Conservation (phyloP, 2,113 vertebrate species). For the Noturus placidus region DNA sequence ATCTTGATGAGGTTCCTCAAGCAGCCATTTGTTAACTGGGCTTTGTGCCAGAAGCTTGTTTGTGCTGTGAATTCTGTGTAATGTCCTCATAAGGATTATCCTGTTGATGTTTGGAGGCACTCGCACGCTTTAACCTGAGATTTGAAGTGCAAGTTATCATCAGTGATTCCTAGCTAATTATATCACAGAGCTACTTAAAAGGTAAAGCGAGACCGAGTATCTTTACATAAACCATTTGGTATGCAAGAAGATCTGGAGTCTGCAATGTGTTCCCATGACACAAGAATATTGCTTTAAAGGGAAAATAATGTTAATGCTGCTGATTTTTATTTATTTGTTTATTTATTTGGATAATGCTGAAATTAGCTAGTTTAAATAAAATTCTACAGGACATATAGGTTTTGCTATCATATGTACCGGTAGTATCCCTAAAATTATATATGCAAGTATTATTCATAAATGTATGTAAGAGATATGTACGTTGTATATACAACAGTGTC, state of each 20-base stretch:
- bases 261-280: neutral
- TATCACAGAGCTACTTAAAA: conserved; percentile 23
- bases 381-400: neutral
- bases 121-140: conserved; percentile 4
- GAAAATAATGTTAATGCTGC: neutral
- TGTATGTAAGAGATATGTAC: neutral
- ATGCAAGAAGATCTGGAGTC: neutral
- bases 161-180: neutral
- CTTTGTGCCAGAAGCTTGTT: conserved; percentile 36
- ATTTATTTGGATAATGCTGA: neutral
- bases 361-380: neutral
- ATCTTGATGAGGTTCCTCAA: neutral
- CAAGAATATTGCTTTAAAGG: neutral
- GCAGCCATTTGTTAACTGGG: conserved; percentile 53
- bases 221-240: conserved; percentile 51
- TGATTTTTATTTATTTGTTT: neutral
- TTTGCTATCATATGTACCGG: too few relatives aligned
- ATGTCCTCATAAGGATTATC: conserved; percentile 39
- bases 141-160: neutral
- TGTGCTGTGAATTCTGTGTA: conserved; percentile 14
- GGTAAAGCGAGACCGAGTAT: neutral
- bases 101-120: conserved; percentile 25
- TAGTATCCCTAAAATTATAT: too few relatives aligned
- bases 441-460: neutral
- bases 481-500: neutral